Base-by-base conservation (phyloP, 2,113 vertebrate genomes). In the Sturnira hondurensis region DNA sequence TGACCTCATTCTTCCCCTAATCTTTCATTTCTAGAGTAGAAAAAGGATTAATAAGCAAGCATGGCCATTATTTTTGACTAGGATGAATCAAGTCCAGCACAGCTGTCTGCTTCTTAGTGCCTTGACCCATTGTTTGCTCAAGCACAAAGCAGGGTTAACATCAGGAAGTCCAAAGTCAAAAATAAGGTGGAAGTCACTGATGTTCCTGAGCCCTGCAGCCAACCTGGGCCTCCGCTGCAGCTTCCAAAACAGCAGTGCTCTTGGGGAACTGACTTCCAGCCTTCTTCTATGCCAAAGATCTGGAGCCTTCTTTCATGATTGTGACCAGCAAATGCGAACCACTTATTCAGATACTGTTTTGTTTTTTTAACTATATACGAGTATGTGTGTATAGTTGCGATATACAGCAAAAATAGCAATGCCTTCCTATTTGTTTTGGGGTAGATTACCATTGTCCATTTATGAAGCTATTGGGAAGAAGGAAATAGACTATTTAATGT, bases 41-140 rank as follows among this genome's bases (percentile, higher is more conserved):
- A 96, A 96, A 92, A 63, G 67, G 97, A 98, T 78, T 61, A 97
- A 86, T 47, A 84, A 76, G 77, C 86, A 92, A 96, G 88, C 1
- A 24, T 13, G 2, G 11, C 92, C 52, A 47, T 86, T 95, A 76
- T 36, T 97, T 70, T 78, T 92, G 36, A 97, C 92, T 70, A 85
- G 96, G 83, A 90, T 94, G 70, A 97, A 54, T 93, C 52, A 36
- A 97, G 92, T 54, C 61, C 71, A 88, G 78, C 17, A 24, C 76
- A 96, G 96, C 97, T 95, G 24, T 93, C 93, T 89, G 77, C 77
- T 95, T 92, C 56, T 61, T 56, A 96, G 67, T 31, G 88, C 33
- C 61, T 43, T 93, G 76, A 92, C 85, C 74, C 45, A 63, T 38
- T 91, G 58, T 88, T 92, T 43, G 1, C 45, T 90, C 76, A 50